Percentiles rank a stretch among this genome's conserved stretches.
phyloP scores from a whole-genome alignment of 1,140 invertebrate genomes.

The Drepana arcuata region DNA sequence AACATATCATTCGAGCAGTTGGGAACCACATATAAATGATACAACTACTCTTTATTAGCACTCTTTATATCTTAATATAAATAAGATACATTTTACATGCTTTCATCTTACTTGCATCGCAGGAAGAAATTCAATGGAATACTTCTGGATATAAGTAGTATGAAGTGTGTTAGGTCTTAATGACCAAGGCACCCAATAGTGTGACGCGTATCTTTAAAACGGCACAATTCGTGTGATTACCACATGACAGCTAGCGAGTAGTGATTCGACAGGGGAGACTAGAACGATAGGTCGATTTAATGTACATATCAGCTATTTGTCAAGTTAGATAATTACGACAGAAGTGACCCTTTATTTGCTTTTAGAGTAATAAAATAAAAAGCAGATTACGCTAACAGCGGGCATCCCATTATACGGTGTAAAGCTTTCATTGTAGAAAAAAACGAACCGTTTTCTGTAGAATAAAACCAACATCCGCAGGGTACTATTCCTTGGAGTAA shows the following conservation, averaged over 20 bases:
- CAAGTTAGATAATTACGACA: conserved; percentile 5
- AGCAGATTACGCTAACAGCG: conserved; percentile 53
- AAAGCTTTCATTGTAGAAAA: conserved; percentile 61
- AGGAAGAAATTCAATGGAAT: too few relatives aligned
- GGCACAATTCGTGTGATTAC: too few relatives aligned
- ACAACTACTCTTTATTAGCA: neutral
- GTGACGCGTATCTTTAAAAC: neutral
- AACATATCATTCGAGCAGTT: conserved; percentile 37
- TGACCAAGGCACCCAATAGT: neutral
- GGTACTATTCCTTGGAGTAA: conserved; percentile 37
- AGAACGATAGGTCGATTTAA: too few relatives aligned
- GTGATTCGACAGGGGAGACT: too few relatives aligned
- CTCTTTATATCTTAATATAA: conserved; percentile 5
- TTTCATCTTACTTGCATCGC: too few relatives aligned
- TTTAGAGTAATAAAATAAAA: conserved; percentile 53
- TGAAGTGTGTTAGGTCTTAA: conserved; percentile 7
- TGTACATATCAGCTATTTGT: conserved; percentile 3
- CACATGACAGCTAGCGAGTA: too few relatives aligned
- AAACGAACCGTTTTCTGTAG: conserved; percentile 36
- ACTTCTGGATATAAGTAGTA: too few relatives aligned
- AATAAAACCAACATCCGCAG: conserved; percentile 50
- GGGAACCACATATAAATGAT: conserved; percentile 16
- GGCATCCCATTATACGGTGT: conserved; percentile 55
- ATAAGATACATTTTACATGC: too few relatives aligned
- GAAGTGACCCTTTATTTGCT: conserved; percentile 17